These are phyloP conservation scores for Apostichopus leukothele DNA, from an alignment of 53 echinoderm and acorn worm species.

Conservation along the genomic window DNA sequence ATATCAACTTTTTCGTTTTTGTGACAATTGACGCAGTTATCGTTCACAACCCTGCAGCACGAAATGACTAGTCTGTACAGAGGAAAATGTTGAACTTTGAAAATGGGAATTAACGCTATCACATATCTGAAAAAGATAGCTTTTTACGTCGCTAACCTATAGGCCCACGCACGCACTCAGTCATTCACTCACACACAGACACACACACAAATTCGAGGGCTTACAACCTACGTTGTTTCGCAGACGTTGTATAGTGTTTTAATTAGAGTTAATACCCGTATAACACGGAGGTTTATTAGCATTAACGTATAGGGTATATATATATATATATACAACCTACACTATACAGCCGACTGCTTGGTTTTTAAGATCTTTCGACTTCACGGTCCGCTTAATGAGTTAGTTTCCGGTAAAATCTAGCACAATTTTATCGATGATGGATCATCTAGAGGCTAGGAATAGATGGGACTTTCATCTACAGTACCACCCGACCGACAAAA, in stretches of 20 bases:
- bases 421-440: constrained; percentile 10
- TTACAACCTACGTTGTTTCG: no score
- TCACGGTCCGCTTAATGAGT: constrained; percentile 16
- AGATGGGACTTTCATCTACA: not conserved
- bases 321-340: not conserved
- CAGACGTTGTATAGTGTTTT: not conserved
- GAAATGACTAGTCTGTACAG: no score
- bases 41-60: no score
- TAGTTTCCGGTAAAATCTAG: constrained; percentile 33
- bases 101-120: no score
- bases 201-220: no score
- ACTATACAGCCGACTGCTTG: not conserved
- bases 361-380: not conserved
- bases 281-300: not conserved
- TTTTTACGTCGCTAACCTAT: no score
- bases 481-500: constrained; percentile 23
- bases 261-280: not conserved
- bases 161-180: no score
- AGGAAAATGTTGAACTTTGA: no score
- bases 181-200: no score
- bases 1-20: no score
- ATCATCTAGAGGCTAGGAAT: not conserved
- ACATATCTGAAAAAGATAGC: no score
- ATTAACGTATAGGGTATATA: not conserved
- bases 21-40: no score